Evolutionary conservation across 2,888 invertebrate species (phyloP), one percentile per base, ranked within the genome.

Genomic region (Conistra vaccinii): DNA sequence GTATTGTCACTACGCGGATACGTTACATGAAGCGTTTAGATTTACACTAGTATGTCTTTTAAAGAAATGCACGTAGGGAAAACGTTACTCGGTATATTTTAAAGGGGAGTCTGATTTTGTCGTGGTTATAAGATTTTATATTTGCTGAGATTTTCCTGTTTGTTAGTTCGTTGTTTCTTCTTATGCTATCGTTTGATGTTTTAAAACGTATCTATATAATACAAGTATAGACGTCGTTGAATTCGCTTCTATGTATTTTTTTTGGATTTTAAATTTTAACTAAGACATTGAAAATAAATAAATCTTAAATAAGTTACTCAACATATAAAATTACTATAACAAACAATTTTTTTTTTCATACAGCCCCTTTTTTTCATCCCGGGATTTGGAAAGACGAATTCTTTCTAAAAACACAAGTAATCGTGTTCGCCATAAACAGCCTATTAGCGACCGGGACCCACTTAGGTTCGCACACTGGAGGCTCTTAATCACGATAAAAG

Each of bases 401-500:
- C 51, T 62, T 62, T 58, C 58, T 45, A 14, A 55, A 81, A 70
- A 73, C 63, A 67, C 68, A 66, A 78, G 76, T 60, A 70, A 80
- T 80, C 81, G 81, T 69, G 55, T 73, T 61, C 35, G 48, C 87
- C 76, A 86, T 89, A 88, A 90, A 89, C 88, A 89, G 80, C 61
- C 83, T 71, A 88, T 88, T 89, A 83, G 80, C 81, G 78, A 80
- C 75, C 78, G 65, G 82, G 87, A 89, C 85, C 87, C 80, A 89
- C 85, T 90, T 91, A 90, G 87, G 80, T 80, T 77, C 69, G 67
- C 85, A 83, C 85, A 82, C 83, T 80, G 85, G 83, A 86, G 89
- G 88, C 90, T 90, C 86, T 94, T 92, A 93, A 94, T 95, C 94
- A 93, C 90, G 88, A 91, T 92, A 93, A 93, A 93, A 93, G 93